Evolutionary conservation across 2,113 vertebrate species (phyloP), one percentile per base, ranked within the genome.

Genomic region (Tylochromis polylepis): DNA sequence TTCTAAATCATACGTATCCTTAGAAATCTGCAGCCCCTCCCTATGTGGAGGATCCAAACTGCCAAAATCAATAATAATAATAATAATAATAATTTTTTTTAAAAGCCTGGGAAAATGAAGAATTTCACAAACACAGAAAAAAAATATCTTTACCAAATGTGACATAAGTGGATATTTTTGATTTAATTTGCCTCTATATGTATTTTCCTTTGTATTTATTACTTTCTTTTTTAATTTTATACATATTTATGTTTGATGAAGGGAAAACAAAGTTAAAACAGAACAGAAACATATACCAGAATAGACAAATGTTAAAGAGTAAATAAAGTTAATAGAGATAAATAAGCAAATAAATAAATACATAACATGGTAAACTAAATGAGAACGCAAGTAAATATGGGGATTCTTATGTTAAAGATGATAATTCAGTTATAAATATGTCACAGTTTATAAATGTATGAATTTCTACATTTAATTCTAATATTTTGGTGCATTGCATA

Each of bases 1-100:
- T 72, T 90, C 89, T 29, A 58, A 88, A 91, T 85, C 34, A 81
- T 81, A n/a, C 83, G 1, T 79, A 80, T 87, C 62, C 78, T 85
- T 55, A 58, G 79, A 87, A 24, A 85, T 83, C 84, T 84, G 84
- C 67, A 88, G 60, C 49, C 75, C 22, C 56, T 80, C 56, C 29
- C 84, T 12, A 51, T 51, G 20, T 29, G 43, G 43, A 75, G 43
- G 53, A 53, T 53, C 3, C 43, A 53, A 53, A 77, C 46, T 53
- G 18, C 72, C 72, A n/a, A 53, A 77, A 77, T 77, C 46, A 53
- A 77, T 77, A 34, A 51, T 29, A 27, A 3, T 43, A 46, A 46
- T 11, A 14, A 46, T 11, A 41, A 41, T 46, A 6, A 4, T 38
- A 29, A 29, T 59, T 70, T 70, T 43, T 59, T 70, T 70, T 43